Percentiles rank a stretch among this genome's conserved stretches.
These are phyloP conservation scores for Pteruthius melanotis DNA, from an alignment of 2,113 vertebrate genomes.

Conservation along the genomic window DNA sequence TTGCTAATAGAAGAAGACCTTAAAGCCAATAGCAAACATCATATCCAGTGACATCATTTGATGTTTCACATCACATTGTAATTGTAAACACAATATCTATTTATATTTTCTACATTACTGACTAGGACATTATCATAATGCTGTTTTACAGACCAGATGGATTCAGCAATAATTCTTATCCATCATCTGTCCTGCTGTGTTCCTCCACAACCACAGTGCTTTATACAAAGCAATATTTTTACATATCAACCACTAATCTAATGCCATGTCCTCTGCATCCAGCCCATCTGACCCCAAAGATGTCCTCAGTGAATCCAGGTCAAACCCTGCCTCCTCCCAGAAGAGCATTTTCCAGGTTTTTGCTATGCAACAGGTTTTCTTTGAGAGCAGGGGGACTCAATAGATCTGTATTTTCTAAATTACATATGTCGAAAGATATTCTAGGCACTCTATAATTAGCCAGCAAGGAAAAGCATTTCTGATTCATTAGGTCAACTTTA, in stretches of 20 bases:
- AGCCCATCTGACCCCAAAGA: neutral
- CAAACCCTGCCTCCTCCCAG: neutral
- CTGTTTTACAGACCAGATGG: neutral
- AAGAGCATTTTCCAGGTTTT: neutral
- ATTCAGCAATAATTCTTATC: neutral
- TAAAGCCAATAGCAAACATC: neutral
- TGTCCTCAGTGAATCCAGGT: neutral
- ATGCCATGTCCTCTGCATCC: neutral
- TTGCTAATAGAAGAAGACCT: neutral
- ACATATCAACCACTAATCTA: neutral
- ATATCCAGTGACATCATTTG: neutral
- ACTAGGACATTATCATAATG: neutral
- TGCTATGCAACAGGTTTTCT: slow-evolving; percentile 37
- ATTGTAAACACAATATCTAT: neutral
- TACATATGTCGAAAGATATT: slow-evolving; percentile 62
- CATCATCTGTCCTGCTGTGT: neutral
- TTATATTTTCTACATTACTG: neutral
- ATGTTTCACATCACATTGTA: neutral
- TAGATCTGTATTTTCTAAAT: slow-evolving; percentile 57
- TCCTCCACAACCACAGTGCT: neutral
- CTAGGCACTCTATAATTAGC: slow-evolving; percentile 62
- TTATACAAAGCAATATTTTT: neutral
- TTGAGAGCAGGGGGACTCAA: neutral
- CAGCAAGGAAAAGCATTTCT: slow-evolving; percentile 68
- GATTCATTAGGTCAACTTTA: slow-evolving; percentile 71